These are phyloP conservation scores for Micronycteris hirsuta DNA, from an alignment of 2,113 vertebrate species.

Conservation along the genomic window DNA sequence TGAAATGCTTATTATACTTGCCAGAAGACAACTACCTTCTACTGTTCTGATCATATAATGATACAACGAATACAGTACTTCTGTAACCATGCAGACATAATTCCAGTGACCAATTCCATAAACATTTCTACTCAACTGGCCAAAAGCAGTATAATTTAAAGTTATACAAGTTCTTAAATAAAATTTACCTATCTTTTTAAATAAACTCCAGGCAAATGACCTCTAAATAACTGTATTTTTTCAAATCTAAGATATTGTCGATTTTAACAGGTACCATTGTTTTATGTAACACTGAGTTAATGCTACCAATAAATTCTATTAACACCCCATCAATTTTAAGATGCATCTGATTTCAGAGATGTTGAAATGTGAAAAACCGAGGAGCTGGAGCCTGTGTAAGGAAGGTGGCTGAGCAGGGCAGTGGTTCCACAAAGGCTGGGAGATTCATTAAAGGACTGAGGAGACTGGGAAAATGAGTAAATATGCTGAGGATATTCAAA, in stretches of 20 bases:
- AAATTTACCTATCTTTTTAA: neutral
- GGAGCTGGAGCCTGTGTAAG: neutral
- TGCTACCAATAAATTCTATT: neutral
- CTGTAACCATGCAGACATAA: neutral
- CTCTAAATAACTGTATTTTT: neutral
- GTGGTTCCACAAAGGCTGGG: neutral
- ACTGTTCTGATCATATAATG: neutral
- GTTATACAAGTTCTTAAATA: neutral
- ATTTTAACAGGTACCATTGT: neutral
- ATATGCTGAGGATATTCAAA: neutral
- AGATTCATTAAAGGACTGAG: neutral
- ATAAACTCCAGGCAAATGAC: neutral
- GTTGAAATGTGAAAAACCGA: neutral
- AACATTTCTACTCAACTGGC: neutral
- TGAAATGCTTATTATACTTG: neutral
- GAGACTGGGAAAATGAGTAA: neutral
- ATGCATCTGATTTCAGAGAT: neutral
- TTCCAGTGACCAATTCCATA: neutral
- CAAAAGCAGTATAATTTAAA: neutral
- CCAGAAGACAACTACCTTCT: neutral
- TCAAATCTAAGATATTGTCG: neutral
- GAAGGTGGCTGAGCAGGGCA: neutral
- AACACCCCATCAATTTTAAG: slow-evolving; percentile 9
- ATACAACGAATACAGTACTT: neutral
- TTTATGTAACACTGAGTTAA: neutral